Percentiles rank a stretch among this genome's conserved stretches.
These are phyloP conservation scores for Eubasilissa splendida DNA, from an alignment of 2,888 invertebrate species.

Conservation along the genomic window DNA sequence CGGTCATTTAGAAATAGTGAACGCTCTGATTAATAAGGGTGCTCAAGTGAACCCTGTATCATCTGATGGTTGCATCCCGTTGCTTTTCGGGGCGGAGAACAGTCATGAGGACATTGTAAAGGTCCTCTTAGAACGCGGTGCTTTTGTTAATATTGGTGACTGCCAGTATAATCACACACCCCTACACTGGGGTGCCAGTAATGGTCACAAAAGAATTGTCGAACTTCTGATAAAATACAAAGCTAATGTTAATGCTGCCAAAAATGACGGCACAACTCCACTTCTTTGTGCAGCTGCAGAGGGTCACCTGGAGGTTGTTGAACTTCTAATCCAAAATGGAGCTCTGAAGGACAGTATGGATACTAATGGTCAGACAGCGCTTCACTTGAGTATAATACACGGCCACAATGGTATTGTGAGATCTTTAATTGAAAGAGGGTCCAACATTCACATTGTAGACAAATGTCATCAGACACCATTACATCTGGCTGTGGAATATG, in stretches of 20 bases:
- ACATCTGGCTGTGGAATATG: background rate
- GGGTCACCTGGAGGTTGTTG: background rate
- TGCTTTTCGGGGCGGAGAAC: background rate
- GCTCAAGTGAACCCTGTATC: background rate
- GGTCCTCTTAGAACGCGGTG: slow-evolving; percentile 3
- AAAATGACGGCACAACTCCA: slow-evolving; percentile 13
- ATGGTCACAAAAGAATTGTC: background rate
- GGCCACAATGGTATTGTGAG: background rate
- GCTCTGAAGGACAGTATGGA: background rate
- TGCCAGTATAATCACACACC: background rate
- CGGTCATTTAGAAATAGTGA: slow-evolving; percentile 5
- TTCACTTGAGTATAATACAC: background rate
- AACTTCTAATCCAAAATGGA: background rate
- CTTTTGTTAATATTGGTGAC: background rate
- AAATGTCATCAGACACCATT: background rate
- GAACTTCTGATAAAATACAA: slow-evolving; percentile 5
- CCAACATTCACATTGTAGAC: background rate
- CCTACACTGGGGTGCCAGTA: background rate
- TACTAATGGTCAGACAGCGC: background rate
- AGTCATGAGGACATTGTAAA: slow-evolving; percentile 1
- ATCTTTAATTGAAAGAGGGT: background rate
- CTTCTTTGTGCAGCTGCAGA: background rate
- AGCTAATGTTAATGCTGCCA: slow-evolving; percentile 1
- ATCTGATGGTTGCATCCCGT: background rate
- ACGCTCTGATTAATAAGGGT: background rate